phyloP scores from a whole-genome alignment of 2,113 vertebrate species.

The Platichthys stellatus region DNA sequence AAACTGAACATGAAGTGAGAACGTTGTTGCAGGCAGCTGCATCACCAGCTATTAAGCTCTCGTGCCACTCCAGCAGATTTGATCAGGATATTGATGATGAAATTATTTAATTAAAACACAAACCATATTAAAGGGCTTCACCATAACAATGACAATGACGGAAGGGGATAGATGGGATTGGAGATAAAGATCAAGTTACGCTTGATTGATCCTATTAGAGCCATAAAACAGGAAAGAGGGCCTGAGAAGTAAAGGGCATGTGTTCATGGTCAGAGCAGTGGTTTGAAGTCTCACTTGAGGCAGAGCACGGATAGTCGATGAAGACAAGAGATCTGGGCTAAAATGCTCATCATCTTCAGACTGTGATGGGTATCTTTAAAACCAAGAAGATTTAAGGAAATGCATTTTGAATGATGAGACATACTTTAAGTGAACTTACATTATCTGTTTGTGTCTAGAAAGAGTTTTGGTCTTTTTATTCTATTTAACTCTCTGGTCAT shows the following conservation, averaged over 20 bases:
- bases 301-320: not conserved
- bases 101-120: constrained; percentile 52
- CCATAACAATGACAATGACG: constrained; percentile 36
- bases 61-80: constrained; percentile 24
- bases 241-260: constrained; percentile 31
- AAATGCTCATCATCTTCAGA: not conserved
- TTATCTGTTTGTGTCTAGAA: too few relatives aligned
- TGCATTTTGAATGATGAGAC: too few relatives aligned
- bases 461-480: too few relatives aligned
- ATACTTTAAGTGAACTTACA: too few relatives aligned
- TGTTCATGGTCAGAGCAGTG: constrained; percentile 35
- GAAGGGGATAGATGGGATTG: constrained; percentile 22
- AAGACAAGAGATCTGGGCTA: constrained; percentile 2
- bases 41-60: constrained; percentile 37
- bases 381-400: too few relatives aligned
- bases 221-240: constrained; percentile 54
- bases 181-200: constrained; percentile 51
- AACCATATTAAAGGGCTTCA: constrained; percentile 48
- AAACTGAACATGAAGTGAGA: constrained; percentile 9
- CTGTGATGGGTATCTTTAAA: too few relatives aligned
- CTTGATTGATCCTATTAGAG: constrained; percentile 60
- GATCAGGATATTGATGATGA: constrained; percentile 39
- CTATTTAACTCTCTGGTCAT: too few relatives aligned
- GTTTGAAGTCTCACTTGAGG: constrained; percentile 9
- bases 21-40: constrained; percentile 13